A percentile compares a stretch with the other conserved stretches of the same genome.
Evolutionary conservation across 2,888 invertebrate species (phyloP).

Genomic region (Cotesia congregata): DNA sequence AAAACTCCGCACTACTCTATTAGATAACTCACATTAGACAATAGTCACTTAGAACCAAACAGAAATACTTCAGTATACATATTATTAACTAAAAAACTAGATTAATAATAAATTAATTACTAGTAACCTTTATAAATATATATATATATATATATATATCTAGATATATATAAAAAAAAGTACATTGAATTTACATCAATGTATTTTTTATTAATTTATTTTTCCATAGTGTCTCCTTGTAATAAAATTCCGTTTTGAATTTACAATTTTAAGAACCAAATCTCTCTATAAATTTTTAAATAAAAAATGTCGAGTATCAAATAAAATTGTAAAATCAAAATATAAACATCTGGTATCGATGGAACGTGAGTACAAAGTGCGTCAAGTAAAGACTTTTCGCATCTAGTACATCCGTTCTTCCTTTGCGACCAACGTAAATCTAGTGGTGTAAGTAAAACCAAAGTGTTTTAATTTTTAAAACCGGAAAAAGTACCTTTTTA

Average conservation of each 20-base stretch:
- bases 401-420: slow-evolving; percentile 52
- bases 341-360: slow-evolving; percentile 49
- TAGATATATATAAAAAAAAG: too few species aligned
- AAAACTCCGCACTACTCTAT: slow-evolving; percentile 13
- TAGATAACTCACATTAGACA: slow-evolving; percentile 34
- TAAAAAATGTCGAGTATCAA: slow-evolving; percentile 34
- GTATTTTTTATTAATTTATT: slow-evolving; percentile 38
- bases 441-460: slow-evolving; percentile 51
- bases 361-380: slow-evolving; percentile 45
- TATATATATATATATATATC: too few species aligned
- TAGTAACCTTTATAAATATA: not conserved
- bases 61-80: not conserved
- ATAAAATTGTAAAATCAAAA: slow-evolving; percentile 54
- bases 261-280: slow-evolving; percentile 39
- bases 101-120: not conserved
- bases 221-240: slow-evolving; percentile 27
- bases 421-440: slow-evolving; percentile 51
- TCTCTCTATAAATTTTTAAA: not conserved
- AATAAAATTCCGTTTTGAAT: slow-evolving; percentile 40
- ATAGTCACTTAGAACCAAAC: not conserved
- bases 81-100: not conserved
- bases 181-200: slow-evolving; percentile 34
- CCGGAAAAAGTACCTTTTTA: slow-evolving; percentile 11
- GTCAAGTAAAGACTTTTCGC: slow-evolving; percentile 36
- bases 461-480: slow-evolving; percentile 2